These are phyloP conservation scores for Cossypha heuglini DNA, from an alignment of 2,797 vertebrate genomes.

Conservation along the genomic window DNA sequence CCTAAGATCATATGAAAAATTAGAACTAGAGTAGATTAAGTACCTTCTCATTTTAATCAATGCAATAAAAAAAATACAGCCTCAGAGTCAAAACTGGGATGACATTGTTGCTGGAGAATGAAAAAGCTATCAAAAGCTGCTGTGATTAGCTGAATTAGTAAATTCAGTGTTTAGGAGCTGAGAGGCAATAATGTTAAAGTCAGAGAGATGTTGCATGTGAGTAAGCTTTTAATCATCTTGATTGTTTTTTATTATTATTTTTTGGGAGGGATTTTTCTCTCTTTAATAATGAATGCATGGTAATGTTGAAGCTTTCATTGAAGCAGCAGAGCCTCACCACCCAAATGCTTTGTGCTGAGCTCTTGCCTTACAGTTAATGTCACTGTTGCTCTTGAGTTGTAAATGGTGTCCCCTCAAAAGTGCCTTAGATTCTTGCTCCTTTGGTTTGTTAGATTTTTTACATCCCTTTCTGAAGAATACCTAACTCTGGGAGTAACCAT, in stretches of 20 bases:
- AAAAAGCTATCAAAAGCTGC: not conserved
- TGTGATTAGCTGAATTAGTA: not conserved
- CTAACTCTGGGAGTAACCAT: not conserved
- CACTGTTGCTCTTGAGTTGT: not conserved
- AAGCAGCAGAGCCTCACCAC: not conserved
- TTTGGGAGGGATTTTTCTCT: not conserved
- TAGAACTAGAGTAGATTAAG: not conserved
- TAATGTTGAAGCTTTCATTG: not conserved
- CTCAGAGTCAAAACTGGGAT: accelerated
- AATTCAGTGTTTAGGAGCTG: not conserved
- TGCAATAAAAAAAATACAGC: not conserved
- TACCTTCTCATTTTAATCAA: not conserved
- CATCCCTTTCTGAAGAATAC: not conserved
- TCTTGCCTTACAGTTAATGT: not conserved
- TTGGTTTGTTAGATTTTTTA: too few relatives aligned
- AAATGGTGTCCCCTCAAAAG: not conserved
- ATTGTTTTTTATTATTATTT: not conserved
- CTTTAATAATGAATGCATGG: not conserved
- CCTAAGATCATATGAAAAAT: not conserved
- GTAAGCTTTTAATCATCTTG: not conserved
- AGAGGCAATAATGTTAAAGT: not conserved
- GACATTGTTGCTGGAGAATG: not conserved
- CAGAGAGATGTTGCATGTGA: accelerated
- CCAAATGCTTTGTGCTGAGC: accelerated
- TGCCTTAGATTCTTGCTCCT: accelerated